Conservation (phyloP, 2,797 vertebrate species). For the Botia kubotai region DNA sequence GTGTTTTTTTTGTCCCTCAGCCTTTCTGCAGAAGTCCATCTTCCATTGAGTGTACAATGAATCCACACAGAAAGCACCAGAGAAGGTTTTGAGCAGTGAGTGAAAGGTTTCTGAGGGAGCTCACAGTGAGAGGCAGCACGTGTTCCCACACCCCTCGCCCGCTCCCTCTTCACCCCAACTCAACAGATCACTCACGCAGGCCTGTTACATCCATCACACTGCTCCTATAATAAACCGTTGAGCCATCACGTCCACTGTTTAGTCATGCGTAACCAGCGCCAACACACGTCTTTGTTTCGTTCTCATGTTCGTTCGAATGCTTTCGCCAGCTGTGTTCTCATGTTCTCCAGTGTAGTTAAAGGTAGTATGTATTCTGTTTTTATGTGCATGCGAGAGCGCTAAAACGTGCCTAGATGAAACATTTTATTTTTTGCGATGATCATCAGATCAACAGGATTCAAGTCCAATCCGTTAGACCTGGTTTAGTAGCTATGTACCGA, state of each 20-base stretch:
- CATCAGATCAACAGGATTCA: background rate
- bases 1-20: slow-evolving; percentile 13
- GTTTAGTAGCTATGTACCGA: background rate
- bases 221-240: slow-evolving; percentile 6
- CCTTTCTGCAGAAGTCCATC: slow-evolving; percentile 33
- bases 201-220: slow-evolving; percentile 45
- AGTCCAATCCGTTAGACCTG: background rate
- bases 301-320: background rate
- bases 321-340: slow-evolving; percentile 25
- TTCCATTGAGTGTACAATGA: slow-evolving; percentile 42
- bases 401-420: background rate
- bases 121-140: slow-evolving; percentile 25
- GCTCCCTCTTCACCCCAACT: background rate
- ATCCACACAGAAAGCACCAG: slow-evolving; percentile 41
- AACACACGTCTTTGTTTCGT: slow-evolving; percentile 22
- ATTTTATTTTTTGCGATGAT: background rate
- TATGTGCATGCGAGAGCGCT: slow-evolving; percentile 18
- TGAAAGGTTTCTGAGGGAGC: slow-evolving; percentile 12
- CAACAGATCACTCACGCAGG: slow-evolving; percentile 25
- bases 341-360: background rate
- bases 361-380: background rate
- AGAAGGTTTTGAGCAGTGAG: slow-evolving; percentile 43
- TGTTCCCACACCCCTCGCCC: slow-evolving; percentile 41
- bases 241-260: slow-evolving; percentile 8
- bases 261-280: slow-evolving; percentile 3